Conservation (phyloP, 2,113 vertebrate species). For the Oreochromis spilurus region DNA sequence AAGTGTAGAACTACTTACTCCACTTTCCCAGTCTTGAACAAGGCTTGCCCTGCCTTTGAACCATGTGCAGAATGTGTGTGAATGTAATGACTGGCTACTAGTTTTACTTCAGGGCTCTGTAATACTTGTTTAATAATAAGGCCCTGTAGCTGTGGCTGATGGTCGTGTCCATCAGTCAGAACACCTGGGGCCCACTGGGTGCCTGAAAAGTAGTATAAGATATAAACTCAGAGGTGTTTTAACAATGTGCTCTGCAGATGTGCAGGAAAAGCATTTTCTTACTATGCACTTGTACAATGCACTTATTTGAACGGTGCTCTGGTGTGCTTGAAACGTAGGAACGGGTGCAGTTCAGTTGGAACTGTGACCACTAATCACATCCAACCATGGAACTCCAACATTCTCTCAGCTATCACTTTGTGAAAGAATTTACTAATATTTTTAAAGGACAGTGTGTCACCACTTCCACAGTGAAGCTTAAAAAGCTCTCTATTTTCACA, state of each 20-base stretch:
- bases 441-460: not conserved
- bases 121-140: slow-evolving; percentile 42
- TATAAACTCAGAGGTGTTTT: not conserved
- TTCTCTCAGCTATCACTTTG: not conserved
- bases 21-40: not conserved
- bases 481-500: not conserved
- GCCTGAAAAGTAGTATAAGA: not conserved
- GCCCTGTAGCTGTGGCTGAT: not conserved
- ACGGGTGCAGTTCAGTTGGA: not conserved
- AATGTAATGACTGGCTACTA: not conserved
- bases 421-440: not conserved
- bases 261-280: not conserved
- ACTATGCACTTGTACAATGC: not conserved
- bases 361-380: not conserved
- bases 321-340: not conserved
- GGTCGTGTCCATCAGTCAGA: slow-evolving; percentile 35
- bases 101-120: slow-evolving; percentile 23
- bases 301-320: not conserved
- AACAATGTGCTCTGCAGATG: not conserved
- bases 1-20: not conserved
- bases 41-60: not conserved
- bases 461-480: not conserved
- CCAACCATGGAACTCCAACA: not conserved
- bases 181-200: not conserved
- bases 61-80: not conserved